These are phyloP conservation scores for Pollenia amentaria DNA, from an alignment of 2,888 invertebrate genomes.

Conservation along the genomic window DNA sequence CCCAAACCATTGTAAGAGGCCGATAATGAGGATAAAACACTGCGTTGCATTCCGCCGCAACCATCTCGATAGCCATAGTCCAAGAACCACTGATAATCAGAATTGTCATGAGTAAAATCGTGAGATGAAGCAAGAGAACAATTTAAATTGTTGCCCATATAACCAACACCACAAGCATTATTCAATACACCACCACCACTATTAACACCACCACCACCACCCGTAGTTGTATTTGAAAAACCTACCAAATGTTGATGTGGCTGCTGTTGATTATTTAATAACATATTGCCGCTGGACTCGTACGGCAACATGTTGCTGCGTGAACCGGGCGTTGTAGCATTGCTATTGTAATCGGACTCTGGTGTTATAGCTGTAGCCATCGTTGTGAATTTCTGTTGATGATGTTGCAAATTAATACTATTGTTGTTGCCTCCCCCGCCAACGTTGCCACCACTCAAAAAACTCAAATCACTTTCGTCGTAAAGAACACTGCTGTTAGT, in stretches of 20 bases:
- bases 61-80: slow-evolving; percentile 95
- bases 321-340: slow-evolving; percentile 83
- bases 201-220: slow-evolving; percentile 76
- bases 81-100: slow-evolving; percentile 96
- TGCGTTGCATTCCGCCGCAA: slow-evolving; percentile 88
- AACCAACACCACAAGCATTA: slow-evolving; percentile 80
- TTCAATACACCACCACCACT: slow-evolving; percentile 78
- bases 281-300: slow-evolving; percentile 75
- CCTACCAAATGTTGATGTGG: slow-evolving; percentile 79
- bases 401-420: slow-evolving; percentile 73
- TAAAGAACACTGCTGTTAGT: slow-evolving; percentile 79
- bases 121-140: slow-evolving; percentile 85
- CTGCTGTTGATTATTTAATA: slow-evolving; percentile 74
- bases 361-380: slow-evolving; percentile 80
- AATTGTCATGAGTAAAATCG: slow-evolving; percentile 93
- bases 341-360: slow-evolving; percentile 84
- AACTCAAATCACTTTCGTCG: slow-evolving; percentile 77
- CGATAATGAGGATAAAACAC: slow-evolving; percentile 92
- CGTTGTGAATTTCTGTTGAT: slow-evolving; percentile 53
- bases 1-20: slow-evolving; percentile 91
- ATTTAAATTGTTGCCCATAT: slow-evolving; percentile 81
- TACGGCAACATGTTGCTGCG: slow-evolving; percentile 76
- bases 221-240: slow-evolving; percentile 76
- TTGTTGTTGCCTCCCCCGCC: slow-evolving; percentile 77
- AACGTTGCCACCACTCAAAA: slow-evolving; percentile 57